Evolutionary conservation across 2,113 vertebrate species (phyloP), one percentile per base, ranked within the genome.

Genomic region (Platichthys flesus): DNA sequence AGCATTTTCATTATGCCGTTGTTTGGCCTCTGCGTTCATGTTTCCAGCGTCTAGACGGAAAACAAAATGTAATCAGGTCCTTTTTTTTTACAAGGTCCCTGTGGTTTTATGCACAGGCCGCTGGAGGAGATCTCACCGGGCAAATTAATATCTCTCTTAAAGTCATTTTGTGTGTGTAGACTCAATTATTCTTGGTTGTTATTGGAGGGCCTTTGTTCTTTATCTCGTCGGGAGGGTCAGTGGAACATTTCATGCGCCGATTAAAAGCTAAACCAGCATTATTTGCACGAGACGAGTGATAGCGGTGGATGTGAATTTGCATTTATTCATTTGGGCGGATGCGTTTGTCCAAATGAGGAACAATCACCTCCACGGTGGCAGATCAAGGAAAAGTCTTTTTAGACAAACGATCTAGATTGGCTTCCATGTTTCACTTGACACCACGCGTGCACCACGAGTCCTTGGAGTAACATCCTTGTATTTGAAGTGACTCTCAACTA

Each of bases 1-100:
- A 42, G 26, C 9, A 62, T 58, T 69, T 83, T 5, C 70, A 79
- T 74, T 8, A 66, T 73, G 20, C 6, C 63, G 23, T 82, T 77
- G 66, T 72, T 71, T 62, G 28, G 47, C 40, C 40, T 74, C 60
- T 81, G 65, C 62, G 13, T 75, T 69, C 2, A 16, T 55, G 37
- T 83, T 71, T 71, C 55, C 58, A 63, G 40, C 66, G 31, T 56
- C 24, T 51, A 56, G 18, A 83, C 65, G 13, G 45, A 57, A 66
- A 75, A 63, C 4, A 58, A 52, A 74, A 67, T 58, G 47, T 59
- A 57, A 71, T 51, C 42, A 18, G 58, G 16, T 66, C 23, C 21
- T 18, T 72, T 73, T 67, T 52, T 10, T 28, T 28, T 28, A 52
- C 28, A 26, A 40, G 7, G 23, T 74, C 73, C 57, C 57, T 23